A percentile compares a stretch with the other conserved stretches of the same genome.
These are phyloP conservation scores for Agriotes lineatus DNA, from an alignment of 2,888 invertebrate genomes.

Conservation along the genomic window DNA sequence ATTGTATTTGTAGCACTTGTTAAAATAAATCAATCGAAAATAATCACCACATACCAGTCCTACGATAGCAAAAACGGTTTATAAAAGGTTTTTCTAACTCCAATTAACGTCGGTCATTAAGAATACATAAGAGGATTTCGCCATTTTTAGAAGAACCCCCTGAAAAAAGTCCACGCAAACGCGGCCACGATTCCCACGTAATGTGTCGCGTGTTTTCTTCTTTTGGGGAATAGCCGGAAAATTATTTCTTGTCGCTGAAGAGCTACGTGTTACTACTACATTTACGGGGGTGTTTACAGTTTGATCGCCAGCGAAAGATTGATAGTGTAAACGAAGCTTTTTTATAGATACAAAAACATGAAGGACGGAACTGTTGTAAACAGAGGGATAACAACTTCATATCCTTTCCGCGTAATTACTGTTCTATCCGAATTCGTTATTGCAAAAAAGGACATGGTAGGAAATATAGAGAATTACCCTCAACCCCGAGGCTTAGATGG, in stretches of 20 bases:
- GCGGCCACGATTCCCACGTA: neutral
- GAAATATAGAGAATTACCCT: slow-evolving; percentile 19
- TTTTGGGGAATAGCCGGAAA: neutral
- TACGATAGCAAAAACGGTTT: too few species aligned
- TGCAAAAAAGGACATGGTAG: slow-evolving; percentile 7
- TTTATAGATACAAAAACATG: slow-evolving; percentile 6
- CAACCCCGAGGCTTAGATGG: neutral
- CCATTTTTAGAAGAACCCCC: neutral
- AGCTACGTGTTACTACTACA: slow-evolving; percentile 12
- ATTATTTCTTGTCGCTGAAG: slow-evolving; percentile 4
- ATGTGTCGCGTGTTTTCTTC: slow-evolving; percentile 6
- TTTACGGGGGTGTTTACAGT: slow-evolving; percentile 11
- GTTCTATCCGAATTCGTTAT: slow-evolving; percentile 19
- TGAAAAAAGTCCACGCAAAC: too few species aligned
- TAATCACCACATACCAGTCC: too few species aligned
- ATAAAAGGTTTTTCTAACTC: too few species aligned
- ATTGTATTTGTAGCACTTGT: too few species aligned
- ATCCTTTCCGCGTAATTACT: slow-evolving; percentile 19
- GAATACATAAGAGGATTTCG: too few species aligned
- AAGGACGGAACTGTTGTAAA: slow-evolving; percentile 20
- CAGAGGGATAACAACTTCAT: slow-evolving; percentile 24
- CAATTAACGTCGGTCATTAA: too few species aligned
- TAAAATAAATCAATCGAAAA: too few species aligned
- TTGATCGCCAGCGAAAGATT: slow-evolving; percentile 17
- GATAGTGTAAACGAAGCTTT: slow-evolving; percentile 8